Percentiles rank a stretch among this genome's conserved stretches.
Conservation (phyloP, 1,140 invertebrate genomes). For the Nylanderia fulva region DNA sequence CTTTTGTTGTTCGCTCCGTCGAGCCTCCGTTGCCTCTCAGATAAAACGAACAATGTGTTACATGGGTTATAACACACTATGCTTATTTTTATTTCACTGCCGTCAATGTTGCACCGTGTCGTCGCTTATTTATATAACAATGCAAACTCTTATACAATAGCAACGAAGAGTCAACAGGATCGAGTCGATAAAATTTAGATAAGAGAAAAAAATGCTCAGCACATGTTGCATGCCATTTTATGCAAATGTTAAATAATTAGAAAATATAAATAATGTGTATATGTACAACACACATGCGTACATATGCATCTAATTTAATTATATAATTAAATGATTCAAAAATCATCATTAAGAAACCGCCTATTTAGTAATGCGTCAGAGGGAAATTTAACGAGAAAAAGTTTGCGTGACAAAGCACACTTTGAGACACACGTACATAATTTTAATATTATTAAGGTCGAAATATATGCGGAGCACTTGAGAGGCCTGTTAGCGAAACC, state of each 20-base stretch:
- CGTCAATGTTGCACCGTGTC: conserved; percentile 1
- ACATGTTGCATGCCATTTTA: neutral
- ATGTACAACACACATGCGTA: no score
- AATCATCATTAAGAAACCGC: neutral
- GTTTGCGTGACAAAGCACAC: neutral
- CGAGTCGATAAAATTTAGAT: neutral
- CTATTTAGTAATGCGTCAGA: neutral
- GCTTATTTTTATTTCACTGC: conserved; percentile 31
- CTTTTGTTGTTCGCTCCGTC: conserved; percentile 29
- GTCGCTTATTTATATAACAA: conserved; percentile 31
- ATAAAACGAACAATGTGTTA: neutral
- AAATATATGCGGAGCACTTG: conserved; percentile 18
- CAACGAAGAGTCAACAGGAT: neutral
- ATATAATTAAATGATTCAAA: conserved; percentile 19
- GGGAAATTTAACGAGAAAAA: conserved; percentile 35
- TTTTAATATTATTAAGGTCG: conserved; percentile 68
- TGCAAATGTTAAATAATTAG: neutral
- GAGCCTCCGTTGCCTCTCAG: conserved; percentile 1
- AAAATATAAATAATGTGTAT: neutral
- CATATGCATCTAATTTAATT: neutral
- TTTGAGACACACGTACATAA: conserved; percentile 34
- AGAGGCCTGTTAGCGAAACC: conserved; percentile 50
- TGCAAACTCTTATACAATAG: neutral
- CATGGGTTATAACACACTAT: neutral
- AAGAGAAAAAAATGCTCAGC: neutral